phyloP scores from a whole-genome alignment of 2,113 vertebrate genomes.

The Paraplagusia blochii region DNA sequence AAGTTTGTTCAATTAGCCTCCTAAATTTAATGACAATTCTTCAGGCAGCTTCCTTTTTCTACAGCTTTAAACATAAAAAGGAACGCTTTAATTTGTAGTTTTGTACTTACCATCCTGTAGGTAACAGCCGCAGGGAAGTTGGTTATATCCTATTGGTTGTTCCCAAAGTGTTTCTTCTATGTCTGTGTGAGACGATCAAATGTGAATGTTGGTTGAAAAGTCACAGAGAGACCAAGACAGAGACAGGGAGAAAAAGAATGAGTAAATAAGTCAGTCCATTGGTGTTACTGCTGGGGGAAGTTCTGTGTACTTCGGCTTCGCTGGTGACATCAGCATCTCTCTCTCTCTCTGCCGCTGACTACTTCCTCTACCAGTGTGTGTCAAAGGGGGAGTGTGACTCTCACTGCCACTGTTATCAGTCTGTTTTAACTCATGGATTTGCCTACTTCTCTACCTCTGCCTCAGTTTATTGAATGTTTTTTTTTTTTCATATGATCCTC shows the following conservation, averaged over 20 bases:
- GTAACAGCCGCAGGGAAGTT: conserved; percentile 2
- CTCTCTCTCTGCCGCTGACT: conserved; percentile 39
- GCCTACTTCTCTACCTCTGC: conserved; percentile 70
- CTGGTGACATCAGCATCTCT: conserved; percentile 31
- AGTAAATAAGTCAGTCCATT: conserved; percentile 13
- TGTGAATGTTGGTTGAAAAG: conserved; percentile 34
- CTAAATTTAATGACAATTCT: too few species aligned
- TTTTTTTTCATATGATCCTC: too few species aligned
- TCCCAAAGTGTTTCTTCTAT: conserved; percentile 28
- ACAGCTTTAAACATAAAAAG: too few species aligned
- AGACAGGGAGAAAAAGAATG: conserved; percentile 13
- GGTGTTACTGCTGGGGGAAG: conserved; percentile 13
- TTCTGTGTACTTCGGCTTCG: conserved; percentile 11
- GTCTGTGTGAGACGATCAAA: neutral
- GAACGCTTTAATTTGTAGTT: too few species aligned
- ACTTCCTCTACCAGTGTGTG: conserved; percentile 68
- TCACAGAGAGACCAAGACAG: neutral
- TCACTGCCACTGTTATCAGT: conserved; percentile 58
- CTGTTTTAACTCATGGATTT: conserved; percentile 69
- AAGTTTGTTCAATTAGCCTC: too few species aligned
- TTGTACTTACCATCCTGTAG: conserved; percentile 71
- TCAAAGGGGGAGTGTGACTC: conserved; percentile 26
- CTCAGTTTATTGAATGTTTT: too few species aligned
- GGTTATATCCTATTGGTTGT: conserved; percentile 1
- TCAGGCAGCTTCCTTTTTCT: too few species aligned